Base-by-base conservation (phyloP, 2,797 vertebrate genomes). In the Cirrhinus mrigala region DNA sequence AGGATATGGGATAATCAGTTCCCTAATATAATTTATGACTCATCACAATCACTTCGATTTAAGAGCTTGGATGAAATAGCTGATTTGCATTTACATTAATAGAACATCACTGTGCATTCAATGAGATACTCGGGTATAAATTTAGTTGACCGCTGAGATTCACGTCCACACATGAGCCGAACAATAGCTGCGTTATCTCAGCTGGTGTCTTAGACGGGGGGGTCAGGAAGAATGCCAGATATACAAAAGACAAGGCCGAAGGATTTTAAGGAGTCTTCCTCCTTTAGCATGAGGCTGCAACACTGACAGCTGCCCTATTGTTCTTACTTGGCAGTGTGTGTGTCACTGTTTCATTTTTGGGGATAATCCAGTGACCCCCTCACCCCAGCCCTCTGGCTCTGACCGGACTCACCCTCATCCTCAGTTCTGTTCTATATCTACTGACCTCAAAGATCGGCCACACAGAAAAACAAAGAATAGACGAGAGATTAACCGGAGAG, bases 281-380 rank as follows among this genome's bases (percentile, higher is more conserved):
- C 70, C 68, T 86, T 66, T 66, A 66, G 71, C 52, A 78, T 64
- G 68, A 85, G 27, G 68, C 56, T 68, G 68, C 56, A 89, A 75
- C 85, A 86, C 78, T 81, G 85, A 87, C 85, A 85, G 84, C 69
- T 89, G 84, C 76, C 69, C 75, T 71, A 87, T 89, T 89, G 77
- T 87, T 85, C 66, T 46, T 83, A 33, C 27, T 69, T 64, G 81
- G 74, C 73, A n/a, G 60, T 69, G 77, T 85, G 81, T 69, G 58
- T 89, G 74, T 83, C 69, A 71, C 75, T 54, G 85, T 87, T 85
- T 85, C 80, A 82, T 81, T 88, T 88, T 87, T 81, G 58, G 80
- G 85, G 64, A 87, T 88, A 83, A 89, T 83, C 81, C 58, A 79
- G 62, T 89, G 89, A 89, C 85, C 83, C 85, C 56, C 56, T 83